Percentiles rank a stretch among this genome's conserved stretches.
Conservation (phyloP, 1,140 invertebrate species). For the Zaprionus inermis region DNA sequence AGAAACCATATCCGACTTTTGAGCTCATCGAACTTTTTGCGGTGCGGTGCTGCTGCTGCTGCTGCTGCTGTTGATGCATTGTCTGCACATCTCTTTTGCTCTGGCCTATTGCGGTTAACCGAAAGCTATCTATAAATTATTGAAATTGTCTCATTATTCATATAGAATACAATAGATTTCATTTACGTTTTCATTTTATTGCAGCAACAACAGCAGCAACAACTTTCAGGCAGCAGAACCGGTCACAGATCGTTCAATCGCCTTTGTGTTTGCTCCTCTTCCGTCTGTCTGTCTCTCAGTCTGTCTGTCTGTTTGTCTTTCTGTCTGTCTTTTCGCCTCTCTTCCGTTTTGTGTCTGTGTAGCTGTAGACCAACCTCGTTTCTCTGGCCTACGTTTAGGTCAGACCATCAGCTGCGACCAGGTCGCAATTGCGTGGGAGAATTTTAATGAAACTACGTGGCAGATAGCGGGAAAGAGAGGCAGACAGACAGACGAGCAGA, state of each 20-base stretch:
- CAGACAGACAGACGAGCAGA: conserved; percentile 2
- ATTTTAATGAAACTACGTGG: conserved; percentile 55
- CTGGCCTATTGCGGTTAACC: conserved; percentile 74
- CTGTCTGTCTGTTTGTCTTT: background rate
- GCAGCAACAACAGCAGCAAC: conserved; percentile 64
- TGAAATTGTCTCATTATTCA: conserved; percentile 84
- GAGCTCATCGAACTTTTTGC: conserved; percentile 71
- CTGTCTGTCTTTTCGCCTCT: conserved; percentile 1
- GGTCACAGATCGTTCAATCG: conserved; percentile 71
- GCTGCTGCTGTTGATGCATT: conserved; percentile 42
- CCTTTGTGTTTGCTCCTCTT: conserved; percentile 50
- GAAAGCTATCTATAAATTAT: conserved; percentile 83
- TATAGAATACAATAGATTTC: conserved; percentile 83
- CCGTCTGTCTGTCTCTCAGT: background rate
- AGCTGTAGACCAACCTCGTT: conserved; percentile 3
- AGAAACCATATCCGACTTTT: conserved; percentile 73
- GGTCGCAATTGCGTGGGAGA: conserved; percentile 70
- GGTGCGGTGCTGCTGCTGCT: conserved; percentile 48
- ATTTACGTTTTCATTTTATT: conserved; percentile 82
- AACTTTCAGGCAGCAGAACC: conserved; percentile 37
- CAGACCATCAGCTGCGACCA: conserved; percentile 43
- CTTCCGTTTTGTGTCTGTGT: conserved; percentile 19
- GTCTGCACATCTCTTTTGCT: conserved; percentile 33
- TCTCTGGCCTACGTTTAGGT: conserved; percentile 37
- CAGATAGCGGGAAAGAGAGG: too few relatives aligned